These are phyloP conservation scores for Calliphora vomitoria DNA, from an alignment of 2,888 invertebrate species.

Conservation along the genomic window DNA sequence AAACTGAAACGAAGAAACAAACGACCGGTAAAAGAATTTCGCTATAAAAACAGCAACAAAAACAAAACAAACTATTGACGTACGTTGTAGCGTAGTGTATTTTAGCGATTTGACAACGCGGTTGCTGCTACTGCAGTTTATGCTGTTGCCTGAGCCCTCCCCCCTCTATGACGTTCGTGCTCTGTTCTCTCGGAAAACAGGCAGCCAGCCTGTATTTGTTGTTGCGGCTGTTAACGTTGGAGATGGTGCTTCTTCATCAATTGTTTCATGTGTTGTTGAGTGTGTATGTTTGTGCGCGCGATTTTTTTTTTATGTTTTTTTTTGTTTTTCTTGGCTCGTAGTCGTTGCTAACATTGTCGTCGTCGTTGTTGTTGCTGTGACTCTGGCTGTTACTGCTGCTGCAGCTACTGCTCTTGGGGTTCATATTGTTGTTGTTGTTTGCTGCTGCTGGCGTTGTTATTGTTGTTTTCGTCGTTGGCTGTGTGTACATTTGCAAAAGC, in stretches of 20 bases:
- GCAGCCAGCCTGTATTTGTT: conserved; percentile 34
- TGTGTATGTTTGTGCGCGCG: conserved; percentile 55
- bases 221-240: conserved; percentile 46
- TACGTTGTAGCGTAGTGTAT: not conserved
- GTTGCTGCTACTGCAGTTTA: conserved; percentile 64
- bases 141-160: conserved; percentile 55
- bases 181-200: conserved; percentile 47
- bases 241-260: conserved; percentile 53
- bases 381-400: conserved; percentile 54
- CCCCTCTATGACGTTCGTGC: conserved; percentile 54
- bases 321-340: conserved; percentile 67
- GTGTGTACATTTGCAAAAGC: conserved; percentile 71
- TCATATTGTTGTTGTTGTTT: conserved; percentile 39
- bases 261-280: conserved; percentile 39
- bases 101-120: conserved; percentile 59
- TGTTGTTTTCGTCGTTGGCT: conserved; percentile 65
- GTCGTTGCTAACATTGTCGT: conserved; percentile 52
- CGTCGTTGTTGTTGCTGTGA: conserved; percentile 16
- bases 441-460: conserved; percentile 63
- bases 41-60: conserved; percentile 39
- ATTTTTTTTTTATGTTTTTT: conserved; percentile 72
- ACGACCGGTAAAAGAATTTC: conserved; percentile 60
- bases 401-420: conserved; percentile 47
- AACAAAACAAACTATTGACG: conserved; percentile 36
- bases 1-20: conserved; percentile 18